Percentiles rank a stretch among this genome's conserved stretches.
phyloP scores from a whole-genome alignment of 1,140 invertebrate genomes.

The Rhyacophila brunnea region DNA sequence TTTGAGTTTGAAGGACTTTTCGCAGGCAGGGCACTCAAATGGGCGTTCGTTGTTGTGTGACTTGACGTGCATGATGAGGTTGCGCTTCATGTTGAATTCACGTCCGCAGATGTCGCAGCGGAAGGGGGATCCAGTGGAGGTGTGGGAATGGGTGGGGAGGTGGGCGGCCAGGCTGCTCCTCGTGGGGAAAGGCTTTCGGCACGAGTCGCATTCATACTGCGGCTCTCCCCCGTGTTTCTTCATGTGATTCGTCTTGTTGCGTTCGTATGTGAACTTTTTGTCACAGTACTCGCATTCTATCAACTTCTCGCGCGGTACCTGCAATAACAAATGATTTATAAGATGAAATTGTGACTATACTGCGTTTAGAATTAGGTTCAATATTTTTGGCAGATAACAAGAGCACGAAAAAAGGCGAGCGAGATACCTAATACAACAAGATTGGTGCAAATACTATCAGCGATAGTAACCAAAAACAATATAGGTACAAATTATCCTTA shows the following conservation, averaged over 20 bases:
- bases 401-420: too few relatives aligned
- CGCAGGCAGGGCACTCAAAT: slow-evolving; percentile 32
- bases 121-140: slow-evolving; percentile 17
- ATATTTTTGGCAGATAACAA: too few relatives aligned
- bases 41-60: slow-evolving; percentile 33
- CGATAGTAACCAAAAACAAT: too few relatives aligned
- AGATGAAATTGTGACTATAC: too few relatives aligned
- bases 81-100: slow-evolving; percentile 34
- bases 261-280: slow-evolving; percentile 34
- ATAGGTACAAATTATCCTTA: too few relatives aligned
- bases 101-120: slow-evolving; percentile 32
- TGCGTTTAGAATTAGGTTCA: too few relatives aligned
- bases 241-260: slow-evolving; percentile 35
- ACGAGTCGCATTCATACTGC: slow-evolving; percentile 24
- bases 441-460: too few relatives aligned
- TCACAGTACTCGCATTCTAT: slow-evolving; percentile 33
- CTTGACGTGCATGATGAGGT: slow-evolving; percentile 34
- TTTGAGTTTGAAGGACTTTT: slow-evolving; percentile 34
- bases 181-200: slow-evolving; percentile 21
- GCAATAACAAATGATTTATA: too few relatives aligned
- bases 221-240: slow-evolving; percentile 29
- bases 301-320: slow-evolving; percentile 31
- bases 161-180: slow-evolving; percentile 21
- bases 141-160: slow-evolving; percentile 15
- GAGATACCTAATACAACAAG: too few relatives aligned